Base-by-base conservation (phyloP, 2,888 invertebrate genomes). In the Xanthia icteritia region DNA sequence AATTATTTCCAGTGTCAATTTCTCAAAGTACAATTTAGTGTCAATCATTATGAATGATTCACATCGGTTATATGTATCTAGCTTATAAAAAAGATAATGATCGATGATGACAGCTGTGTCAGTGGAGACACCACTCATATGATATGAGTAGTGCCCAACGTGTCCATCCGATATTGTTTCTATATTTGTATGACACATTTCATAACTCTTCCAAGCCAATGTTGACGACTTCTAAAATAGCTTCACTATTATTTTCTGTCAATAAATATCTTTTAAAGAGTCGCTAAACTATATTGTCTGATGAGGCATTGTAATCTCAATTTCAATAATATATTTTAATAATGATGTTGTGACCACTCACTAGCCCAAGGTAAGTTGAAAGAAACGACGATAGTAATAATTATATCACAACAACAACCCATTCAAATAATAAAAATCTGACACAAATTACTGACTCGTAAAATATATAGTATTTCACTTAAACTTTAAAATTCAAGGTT, bases 401-500 rank as follows among this genome's bases (percentile, higher is more conserved):
- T 36, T 39, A 39, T 67, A 17, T 48, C 61, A 77, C 61, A 63
- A 15, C n/a, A 56, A 67, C 63, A 61, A 20, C 2, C 11, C 42
- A 51, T 61, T 36, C 23, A 51, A 63, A 58, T 31, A 69, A 64
- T 31, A 51, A 68, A 73, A 72, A 66, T 6, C 27, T 39, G 60
- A 39, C 27, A 56, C 13, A 71, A 65, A 71, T 11, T 60, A 54
- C n/a, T 36, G 58, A 51, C 56, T 60, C 56, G 27, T 58, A 83
- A 64, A 63, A 60, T 67, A 86, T 45, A 63, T 36, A 61, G 23
- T 70, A 83, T 45, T 86, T 72, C 54, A 54, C 61, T 75, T 79
- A 73, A 70, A 68, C 80, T 84, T 81, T 79, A 81, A 79, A 71
- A 71, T 69, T 72, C 87, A 88, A 80, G 87, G 87, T 69, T 68